A percentile compares a stretch with the other conserved stretches of the same genome.
These are phyloP conservation scores for Tylochromis polylepis DNA, from an alignment of 2,113 vertebrate genomes.

Conservation along the genomic window DNA sequence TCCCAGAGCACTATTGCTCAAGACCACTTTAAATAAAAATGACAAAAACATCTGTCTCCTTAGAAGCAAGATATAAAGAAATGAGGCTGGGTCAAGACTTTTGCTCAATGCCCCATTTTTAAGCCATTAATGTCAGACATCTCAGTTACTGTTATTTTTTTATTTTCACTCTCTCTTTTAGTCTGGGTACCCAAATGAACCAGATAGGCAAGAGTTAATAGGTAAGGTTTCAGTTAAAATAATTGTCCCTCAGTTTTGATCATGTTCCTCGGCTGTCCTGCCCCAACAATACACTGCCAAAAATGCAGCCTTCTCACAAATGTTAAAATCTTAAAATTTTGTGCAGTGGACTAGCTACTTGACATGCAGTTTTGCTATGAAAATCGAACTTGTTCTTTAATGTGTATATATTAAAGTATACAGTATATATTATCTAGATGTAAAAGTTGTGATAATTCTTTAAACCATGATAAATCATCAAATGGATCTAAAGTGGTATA, in stretches of 20 bases:
- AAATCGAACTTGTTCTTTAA: neutral
- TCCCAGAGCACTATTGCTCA: neutral
- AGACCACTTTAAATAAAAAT: neutral
- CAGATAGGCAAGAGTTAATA: too few relatives aligned
- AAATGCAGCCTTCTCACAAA: neutral
- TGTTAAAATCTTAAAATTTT: neutral
- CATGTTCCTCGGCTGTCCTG: too few relatives aligned
- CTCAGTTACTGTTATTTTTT: too few relatives aligned
- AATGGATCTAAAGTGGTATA: neutral
- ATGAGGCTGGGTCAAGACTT: neutral
- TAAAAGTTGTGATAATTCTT: neutral
- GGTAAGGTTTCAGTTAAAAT: too few relatives aligned
- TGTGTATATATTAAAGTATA: neutral
- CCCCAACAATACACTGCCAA: neutral
- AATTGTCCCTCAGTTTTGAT: too few relatives aligned
- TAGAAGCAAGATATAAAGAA: neutral
- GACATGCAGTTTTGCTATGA: neutral
- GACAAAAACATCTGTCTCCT: neutral
- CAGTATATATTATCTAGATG: neutral
- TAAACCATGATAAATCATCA: neutral
- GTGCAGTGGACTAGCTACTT: neutral
- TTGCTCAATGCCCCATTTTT: neutral
- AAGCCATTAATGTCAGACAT: too few relatives aligned
- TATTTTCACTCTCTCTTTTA: too few relatives aligned
- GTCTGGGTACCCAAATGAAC: too few relatives aligned